Evolutionary conservation across 2,113 vertebrate species (phyloP).

Genomic region (Okapia johnstoni): DNA sequence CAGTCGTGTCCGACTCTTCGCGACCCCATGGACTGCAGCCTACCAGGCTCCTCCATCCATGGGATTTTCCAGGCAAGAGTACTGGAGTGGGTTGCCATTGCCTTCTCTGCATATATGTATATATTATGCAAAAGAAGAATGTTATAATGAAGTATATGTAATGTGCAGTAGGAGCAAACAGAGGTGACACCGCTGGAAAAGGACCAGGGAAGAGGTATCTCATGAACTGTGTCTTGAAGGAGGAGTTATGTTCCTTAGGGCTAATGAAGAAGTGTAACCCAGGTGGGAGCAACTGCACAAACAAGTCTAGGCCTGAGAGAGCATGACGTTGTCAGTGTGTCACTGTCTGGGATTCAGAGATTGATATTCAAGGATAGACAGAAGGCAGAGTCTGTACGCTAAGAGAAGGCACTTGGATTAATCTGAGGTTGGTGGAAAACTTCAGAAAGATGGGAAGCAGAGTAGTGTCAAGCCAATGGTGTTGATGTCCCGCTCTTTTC

Average conservation of each 20-base stretch:
- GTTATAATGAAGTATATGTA: no score
- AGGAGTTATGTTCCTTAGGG: background rate
- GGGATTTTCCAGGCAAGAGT: no score
- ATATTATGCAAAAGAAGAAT: background rate
- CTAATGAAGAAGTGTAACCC: background rate
- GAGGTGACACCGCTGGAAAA: background rate
- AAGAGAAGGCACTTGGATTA: background rate
- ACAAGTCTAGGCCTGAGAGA: background rate
- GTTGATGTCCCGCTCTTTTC: background rate
- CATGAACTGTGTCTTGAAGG: background rate
- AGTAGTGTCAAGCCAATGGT: background rate
- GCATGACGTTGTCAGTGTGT: rapidly evolving
- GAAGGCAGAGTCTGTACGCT: background rate
- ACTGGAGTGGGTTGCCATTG: no score
- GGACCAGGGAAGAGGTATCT: background rate
- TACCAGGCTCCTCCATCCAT: no score
- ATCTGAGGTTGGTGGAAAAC: background rate
- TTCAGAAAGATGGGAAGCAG: background rate
- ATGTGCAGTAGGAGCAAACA: background rate
- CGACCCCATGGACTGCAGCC: no score
- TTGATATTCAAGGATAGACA: background rate
- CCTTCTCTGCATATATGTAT: background rate
- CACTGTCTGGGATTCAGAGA: background rate
- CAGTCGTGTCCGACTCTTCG: no score
- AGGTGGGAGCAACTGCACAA: background rate